phyloP scores from a whole-genome alignment of 92 coral and sea anemone genomes.

The Desmophyllum pertusum region DNA sequence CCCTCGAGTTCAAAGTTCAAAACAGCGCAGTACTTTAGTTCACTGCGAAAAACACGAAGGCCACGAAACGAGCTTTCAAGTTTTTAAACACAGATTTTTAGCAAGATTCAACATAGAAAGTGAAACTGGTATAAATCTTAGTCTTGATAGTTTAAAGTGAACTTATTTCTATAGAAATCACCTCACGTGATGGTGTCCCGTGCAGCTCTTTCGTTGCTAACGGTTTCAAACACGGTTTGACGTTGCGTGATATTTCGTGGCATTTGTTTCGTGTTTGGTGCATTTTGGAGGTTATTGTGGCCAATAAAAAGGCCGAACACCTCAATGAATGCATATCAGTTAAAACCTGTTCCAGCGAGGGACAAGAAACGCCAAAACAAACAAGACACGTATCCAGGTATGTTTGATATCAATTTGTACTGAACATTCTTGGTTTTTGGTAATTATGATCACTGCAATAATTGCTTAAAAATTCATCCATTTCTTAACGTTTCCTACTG shows the following conservation, averaged over 20 bases:
- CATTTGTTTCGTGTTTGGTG: slow-evolving; percentile 9
- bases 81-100: neutral
- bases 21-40: neutral
- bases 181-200: neutral
- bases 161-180: neutral
- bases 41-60: neutral
- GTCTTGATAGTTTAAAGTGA: too few species aligned
- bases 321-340: neutral
- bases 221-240: neutral
- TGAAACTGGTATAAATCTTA: neutral
- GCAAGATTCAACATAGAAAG: neutral
- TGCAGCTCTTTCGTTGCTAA: slow-evolving; percentile 20
- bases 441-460: too few species aligned
- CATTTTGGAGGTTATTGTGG: neutral
- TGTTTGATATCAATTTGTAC: neutral
- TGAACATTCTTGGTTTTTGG: too few species aligned
- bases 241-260: slow-evolving; percentile 1
- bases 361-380: neutral
- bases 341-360: neutral
- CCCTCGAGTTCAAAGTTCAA: neutral
- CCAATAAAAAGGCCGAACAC: neutral
- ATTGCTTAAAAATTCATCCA: too few species aligned
- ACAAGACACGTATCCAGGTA: neutral
- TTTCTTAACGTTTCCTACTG: too few species aligned
- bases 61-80: neutral